Evolutionary conservation across 2,888 invertebrate genomes (phyloP).

Genomic region (Drosophila ezoana): DNA sequence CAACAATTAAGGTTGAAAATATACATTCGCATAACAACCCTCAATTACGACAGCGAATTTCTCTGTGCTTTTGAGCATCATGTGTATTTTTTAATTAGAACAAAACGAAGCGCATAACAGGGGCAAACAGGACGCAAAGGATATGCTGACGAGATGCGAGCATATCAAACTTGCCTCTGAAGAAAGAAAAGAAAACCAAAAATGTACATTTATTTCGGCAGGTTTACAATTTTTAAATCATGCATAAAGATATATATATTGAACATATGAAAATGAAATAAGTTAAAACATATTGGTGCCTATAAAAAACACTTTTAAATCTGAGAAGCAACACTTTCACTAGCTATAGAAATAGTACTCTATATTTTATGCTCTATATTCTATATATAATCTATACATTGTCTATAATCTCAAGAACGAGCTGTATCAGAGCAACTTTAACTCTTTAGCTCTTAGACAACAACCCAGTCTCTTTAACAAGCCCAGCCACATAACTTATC

Average conservation of each 20-base stretch:
- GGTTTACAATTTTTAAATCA: constrained; percentile 11
- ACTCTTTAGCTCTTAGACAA: background rate
- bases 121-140: constrained; percentile 40
- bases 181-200: constrained; percentile 18
- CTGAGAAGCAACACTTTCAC: no score
- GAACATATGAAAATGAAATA: no score
- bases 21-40: constrained; percentile 65
- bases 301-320: no score
- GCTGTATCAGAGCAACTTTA: no score
- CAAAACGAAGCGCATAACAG: constrained; percentile 28
- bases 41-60: constrained; percentile 58
- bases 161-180: constrained; percentile 39
- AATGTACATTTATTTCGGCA: constrained; percentile 1
- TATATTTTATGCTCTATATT: no score
- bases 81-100: constrained; percentile 65
- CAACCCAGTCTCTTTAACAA: background rate
- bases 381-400: no score
- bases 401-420: no score
- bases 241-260: constrained; percentile 1
- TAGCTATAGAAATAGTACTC: no score
- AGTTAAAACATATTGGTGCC: no score
- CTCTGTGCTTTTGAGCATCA: constrained; percentile 21
- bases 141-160: constrained; percentile 41
- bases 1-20: constrained; percentile 66
- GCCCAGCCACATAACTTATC: background rate